phyloP scores from a whole-genome alignment of 2,113 vertebrate species.

The Calidris pugnax region DNA sequence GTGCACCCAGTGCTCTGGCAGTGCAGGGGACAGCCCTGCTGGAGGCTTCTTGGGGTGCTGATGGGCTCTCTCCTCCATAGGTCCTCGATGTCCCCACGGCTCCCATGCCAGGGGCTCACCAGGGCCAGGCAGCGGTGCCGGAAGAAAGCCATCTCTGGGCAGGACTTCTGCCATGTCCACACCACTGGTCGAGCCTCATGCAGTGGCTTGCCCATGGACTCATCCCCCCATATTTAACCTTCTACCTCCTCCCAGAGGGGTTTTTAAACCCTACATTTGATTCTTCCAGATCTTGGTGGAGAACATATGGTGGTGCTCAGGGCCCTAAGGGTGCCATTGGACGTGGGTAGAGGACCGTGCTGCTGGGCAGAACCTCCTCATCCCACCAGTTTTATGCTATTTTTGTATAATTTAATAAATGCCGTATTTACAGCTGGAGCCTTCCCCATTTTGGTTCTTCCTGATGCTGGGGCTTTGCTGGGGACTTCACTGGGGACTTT shows the following conservation, averaged over 20 bases:
- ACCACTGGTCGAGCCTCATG: constrained; percentile 14
- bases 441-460: neutral
- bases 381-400: neutral
- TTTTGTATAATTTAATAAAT: constrained; percentile 46
- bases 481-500: neutral
- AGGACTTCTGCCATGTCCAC: constrained; percentile 81
- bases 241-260: neutral
- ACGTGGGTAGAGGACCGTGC: accelerated
- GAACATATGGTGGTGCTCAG: accelerated
- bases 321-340: neutral
- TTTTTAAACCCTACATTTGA: neutral
- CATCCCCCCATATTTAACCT: neutral
- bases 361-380: neutral
- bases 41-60: neutral
- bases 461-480: neutral
- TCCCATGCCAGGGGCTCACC: constrained; percentile 76
- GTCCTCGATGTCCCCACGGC: constrained; percentile 61
- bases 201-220: neutral
- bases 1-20: neutral
- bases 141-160: constrained; percentile 72
- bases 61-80: neutral
- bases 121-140: constrained; percentile 74
- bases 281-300: neutral
- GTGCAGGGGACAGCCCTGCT: neutral
- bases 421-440: neutral